phyloP scores from a whole-genome alignment of 2,113 vertebrate species.

The Verasper variegatus region DNA sequence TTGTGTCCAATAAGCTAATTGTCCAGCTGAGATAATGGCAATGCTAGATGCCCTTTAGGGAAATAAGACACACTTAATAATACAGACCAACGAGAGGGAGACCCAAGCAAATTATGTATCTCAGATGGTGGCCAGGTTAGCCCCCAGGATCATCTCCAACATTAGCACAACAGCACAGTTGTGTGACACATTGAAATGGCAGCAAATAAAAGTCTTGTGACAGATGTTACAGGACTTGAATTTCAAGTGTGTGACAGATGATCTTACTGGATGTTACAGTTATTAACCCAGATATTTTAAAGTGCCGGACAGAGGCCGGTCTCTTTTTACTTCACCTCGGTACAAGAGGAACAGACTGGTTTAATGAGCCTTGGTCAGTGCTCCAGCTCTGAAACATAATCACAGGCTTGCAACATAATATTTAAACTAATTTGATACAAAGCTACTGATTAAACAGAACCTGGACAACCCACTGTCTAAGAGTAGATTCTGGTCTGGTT shows the following conservation, averaged over 20 bases:
- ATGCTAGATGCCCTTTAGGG: slow-evolving; percentile 15
- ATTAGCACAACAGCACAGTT: too few species aligned
- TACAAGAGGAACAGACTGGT: not conserved
- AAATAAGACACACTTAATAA: slow-evolving; percentile 44
- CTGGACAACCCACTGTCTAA: slow-evolving; percentile 19
- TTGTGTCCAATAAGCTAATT: slow-evolving; percentile 42
- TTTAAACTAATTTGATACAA: slow-evolving; percentile 49
- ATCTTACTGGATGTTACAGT: slow-evolving; percentile 11
- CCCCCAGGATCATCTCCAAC: not conserved
- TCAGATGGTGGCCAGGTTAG: slow-evolving; percentile 37
- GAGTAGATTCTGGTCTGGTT: slow-evolving; percentile 1
- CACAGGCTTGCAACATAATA: slow-evolving; percentile 39
- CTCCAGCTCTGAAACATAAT: slow-evolving; percentile 27
- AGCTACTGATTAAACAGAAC: slow-evolving; percentile 44
- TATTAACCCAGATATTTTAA: slow-evolving; percentile 13
- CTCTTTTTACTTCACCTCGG: slow-evolving; percentile 6
- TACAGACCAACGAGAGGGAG: slow-evolving; percentile 30
- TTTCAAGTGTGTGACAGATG: slow-evolving; percentile 45
- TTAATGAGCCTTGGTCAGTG: slow-evolving; percentile 9
- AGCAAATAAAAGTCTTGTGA: slow-evolving; percentile 62
- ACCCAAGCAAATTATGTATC: not conserved
- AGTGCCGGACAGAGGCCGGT: not conserved
- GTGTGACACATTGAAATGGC: slow-evolving; percentile 48
- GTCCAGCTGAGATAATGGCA: slow-evolving; percentile 39
- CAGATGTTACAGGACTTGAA: slow-evolving; percentile 47